Evolutionary conservation across 2,113 vertebrate genomes (phyloP).

Genomic region (Octodon degus): DNA sequence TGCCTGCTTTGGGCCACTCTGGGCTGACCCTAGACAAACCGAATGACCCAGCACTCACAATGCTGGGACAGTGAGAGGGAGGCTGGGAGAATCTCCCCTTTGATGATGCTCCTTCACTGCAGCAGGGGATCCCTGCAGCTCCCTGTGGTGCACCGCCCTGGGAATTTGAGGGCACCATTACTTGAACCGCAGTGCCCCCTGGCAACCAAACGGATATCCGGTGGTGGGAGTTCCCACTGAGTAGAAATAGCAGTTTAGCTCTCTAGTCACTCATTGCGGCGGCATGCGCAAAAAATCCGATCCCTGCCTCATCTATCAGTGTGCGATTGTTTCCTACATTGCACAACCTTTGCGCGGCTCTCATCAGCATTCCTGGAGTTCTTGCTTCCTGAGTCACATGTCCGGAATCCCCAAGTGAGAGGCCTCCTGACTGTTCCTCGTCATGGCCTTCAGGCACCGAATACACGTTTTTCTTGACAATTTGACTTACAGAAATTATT

Average conservation of each 20-base stretch:
- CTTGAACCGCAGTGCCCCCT: conserved; percentile 39
- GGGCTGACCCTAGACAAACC: neutral
- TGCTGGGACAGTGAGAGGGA: neutral
- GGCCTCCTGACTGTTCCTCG: neutral
- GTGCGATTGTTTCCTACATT: neutral
- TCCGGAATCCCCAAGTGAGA: neutral
- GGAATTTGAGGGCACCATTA: neutral
- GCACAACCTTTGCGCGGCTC: neutral
- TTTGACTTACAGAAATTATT: conserved; percentile 19
- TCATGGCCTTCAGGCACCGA: neutral
- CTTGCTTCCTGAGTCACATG: neutral
- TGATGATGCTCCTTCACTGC: neutral
- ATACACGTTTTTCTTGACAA: neutral
- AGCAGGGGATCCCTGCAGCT: neutral
- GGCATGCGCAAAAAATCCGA: neutral
- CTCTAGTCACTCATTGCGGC: neutral
- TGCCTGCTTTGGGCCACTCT: neutral
- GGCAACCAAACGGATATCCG: neutral
- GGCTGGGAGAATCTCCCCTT: neutral
- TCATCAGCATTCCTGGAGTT: neutral
- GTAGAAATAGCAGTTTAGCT: neutral
- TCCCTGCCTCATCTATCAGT: neutral
- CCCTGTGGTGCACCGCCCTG: neutral
- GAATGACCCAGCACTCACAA: neutral
- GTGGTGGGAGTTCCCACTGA: neutral